Base-by-base conservation (phyloP, 2,888 invertebrate species). In the Diplazon laetatorius region DNA sequence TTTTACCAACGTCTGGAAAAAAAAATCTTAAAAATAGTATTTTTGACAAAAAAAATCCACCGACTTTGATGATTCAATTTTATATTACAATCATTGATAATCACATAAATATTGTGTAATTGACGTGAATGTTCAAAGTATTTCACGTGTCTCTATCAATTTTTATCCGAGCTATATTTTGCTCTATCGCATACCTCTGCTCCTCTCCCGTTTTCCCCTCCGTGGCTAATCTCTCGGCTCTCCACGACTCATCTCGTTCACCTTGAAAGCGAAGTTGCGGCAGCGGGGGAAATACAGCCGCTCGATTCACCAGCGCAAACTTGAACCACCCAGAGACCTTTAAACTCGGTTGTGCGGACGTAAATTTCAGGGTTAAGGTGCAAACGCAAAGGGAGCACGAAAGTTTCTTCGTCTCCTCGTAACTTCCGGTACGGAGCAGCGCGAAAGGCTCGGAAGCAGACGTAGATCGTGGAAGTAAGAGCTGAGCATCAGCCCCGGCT, bases 301-400 rank as follows among this genome's bases (percentile, higher is more conserved):
- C n/a, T 68, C 48, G 63, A 62, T 35, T 46, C 52, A 6, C 30
- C 30, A 37, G 48, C 57, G 63, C 79, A 73, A 79, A 80, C 68
- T 77, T 80, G 73, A 80, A 76, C 73, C 74, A 78, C 78, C 80
- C 70, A 76, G 80, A 80, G 81, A 82, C 80, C 80, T 80, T 82
- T 82, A 82, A 82, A 82, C 77, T 77, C 76, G 20, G 46, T 66
- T 52, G 50, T 63, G 39, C 68, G 30, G 42, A 69, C 78, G 78
- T 79, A 78, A 81, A 82, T 82, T 82, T 82, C 82, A 80, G 82
- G 82, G 82, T 82, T 82, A 82, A 82, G 82, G 82, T 82, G 82
- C 74, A 78, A 82, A 80, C 80, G 70, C 68, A 71, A 79, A 80
- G 80, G 76, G 77, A 74, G 77, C 48, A 77, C 70, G 76, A 82